Percentiles rank a stretch among this genome's conserved stretches.
Evolutionary conservation across 1,140 invertebrate genomes (phyloP).

Genomic region (Orchestia grillus): DNA sequence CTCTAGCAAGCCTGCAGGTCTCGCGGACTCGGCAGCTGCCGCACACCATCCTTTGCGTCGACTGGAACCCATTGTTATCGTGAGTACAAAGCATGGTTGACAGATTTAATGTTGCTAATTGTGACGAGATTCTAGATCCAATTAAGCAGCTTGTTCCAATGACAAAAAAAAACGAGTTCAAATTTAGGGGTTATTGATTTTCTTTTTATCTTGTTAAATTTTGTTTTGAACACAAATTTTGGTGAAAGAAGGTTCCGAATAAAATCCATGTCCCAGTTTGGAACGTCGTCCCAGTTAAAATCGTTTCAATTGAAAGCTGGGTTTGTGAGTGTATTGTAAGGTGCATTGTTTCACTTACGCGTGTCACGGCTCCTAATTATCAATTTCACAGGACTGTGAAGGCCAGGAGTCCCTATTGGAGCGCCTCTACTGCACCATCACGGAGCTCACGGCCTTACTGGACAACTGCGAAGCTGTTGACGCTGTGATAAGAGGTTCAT

Average conservation of each 20-base stretch:
- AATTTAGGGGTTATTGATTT: too few relatives aligned
- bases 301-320: not conserved
- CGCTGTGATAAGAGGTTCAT: not conserved
- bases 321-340: not conserved
- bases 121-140: not conserved
- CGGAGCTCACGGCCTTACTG: constrained; percentile 15
- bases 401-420: constrained; percentile 27
- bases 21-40: not conserved
- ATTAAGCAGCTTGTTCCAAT: too few relatives aligned
- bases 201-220: too few relatives aligned
- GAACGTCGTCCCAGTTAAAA: not conserved
- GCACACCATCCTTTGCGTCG: not conserved
- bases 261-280: too few relatives aligned
- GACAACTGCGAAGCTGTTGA: not conserved
- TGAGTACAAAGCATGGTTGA: not conserved
- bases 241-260: too few relatives aligned
- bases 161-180: too few relatives aligned
- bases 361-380: not conserved
- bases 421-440: constrained; percentile 43
- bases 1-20: not conserved
- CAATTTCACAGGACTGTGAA: not conserved
- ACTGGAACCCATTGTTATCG: not conserved
- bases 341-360: not conserved
- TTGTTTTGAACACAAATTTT: too few relatives aligned
- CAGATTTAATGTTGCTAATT: not conserved